Evolutionary conservation across 2,797 vertebrate genomes (phyloP), one percentile per base, ranked within the genome.

Genomic region (Orestias chungarensis): DNA sequence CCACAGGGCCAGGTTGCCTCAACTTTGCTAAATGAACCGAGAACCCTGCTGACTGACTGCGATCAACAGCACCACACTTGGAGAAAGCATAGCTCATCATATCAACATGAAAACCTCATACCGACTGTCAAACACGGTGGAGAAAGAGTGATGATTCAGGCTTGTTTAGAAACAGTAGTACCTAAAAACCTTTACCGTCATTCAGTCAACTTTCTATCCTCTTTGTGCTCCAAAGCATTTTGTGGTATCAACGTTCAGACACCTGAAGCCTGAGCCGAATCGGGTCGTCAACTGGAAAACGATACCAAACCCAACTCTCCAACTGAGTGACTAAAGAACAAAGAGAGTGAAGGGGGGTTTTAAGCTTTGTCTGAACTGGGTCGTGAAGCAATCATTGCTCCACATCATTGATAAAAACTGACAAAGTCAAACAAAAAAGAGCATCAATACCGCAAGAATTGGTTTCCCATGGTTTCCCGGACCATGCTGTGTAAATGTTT

Each of bases 311-410:
- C 25, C 59, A 62, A 40, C 12, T 40, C 33, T n/a, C 20, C 35
- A 40, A 15, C 23, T n/a, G 20, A 61, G n/a, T 12, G 33, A 4
- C 20, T 12, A 33, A 59, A 35, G 10, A 35, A 35, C 9, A 38
- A 62, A 40, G 5, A 20, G 18, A 20, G 20, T 35, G 23, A 59
- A 40, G 35, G 33, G 31, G 6, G 59, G 40, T 62, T 42, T 12
- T 8, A 25, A 25, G 35, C 38, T 42, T 40, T 35, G 35, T n/a
- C 12, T 8, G 25, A 59, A 62, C 59, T 62, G 35, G 59, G 59
- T 62, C 35, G 25, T 62, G 59, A 25, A 62, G 59, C 35, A 25
- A 62, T 62, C 35, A 64, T 42, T 64, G 23, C 59, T 64, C 25
- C 59, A 25, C 23, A 64, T 20, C 59, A 64, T 40, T 42, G n/a